phyloP scores from a whole-genome alignment of 2,113 vertebrate genomes.

The Mola mola region DNA sequence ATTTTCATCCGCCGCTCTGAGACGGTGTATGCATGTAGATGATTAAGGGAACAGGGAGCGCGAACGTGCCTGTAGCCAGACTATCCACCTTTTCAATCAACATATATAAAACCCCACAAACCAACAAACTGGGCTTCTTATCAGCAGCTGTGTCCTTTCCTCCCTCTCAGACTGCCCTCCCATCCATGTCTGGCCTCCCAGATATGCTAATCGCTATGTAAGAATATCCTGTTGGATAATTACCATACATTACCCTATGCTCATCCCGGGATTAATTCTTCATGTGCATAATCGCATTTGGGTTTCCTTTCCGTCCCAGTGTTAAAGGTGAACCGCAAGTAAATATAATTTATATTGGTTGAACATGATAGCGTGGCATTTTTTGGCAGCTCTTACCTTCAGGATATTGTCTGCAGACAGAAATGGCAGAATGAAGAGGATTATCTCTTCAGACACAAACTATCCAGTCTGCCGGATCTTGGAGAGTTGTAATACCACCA shows the following conservation, averaged over 20 bases:
- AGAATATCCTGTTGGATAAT: slow-evolving; percentile 97
- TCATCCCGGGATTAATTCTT: slow-evolving; percentile 98
- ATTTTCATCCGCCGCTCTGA: slow-evolving; percentile 39
- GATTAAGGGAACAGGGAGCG: slow-evolving; percentile 55
- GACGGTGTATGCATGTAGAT: slow-evolving; percentile 38
- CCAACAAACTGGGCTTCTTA: slow-evolving; percentile 71
- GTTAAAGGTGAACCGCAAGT: slow-evolving; percentile 87
- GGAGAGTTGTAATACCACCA: slow-evolving; percentile 60
- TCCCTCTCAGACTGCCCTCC: slow-evolving; percentile 76
- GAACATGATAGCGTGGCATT: slow-evolving; percentile 89
- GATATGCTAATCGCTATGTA: slow-evolving; percentile 96
- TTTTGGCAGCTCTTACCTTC: slow-evolving; percentile 79
- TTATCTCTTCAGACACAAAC: slow-evolving; percentile 66
- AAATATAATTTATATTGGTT: slow-evolving; percentile 94
- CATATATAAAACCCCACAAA: slow-evolving; percentile 39
- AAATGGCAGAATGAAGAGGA: slow-evolving; percentile 69
- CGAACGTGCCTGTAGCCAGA: slow-evolving; percentile 67
- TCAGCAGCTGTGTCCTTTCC: slow-evolving; percentile 78
- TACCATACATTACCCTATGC: slow-evolving; percentile 94
- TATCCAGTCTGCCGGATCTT: slow-evolving; percentile 53
- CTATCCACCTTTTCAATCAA: slow-evolving; percentile 72
- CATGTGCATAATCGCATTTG: slow-evolving; percentile 99
- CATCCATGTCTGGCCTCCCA: slow-evolving; percentile 90
- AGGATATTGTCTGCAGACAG: slow-evolving; percentile 65
- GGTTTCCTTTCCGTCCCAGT: slow-evolving; percentile 84